Evolutionary conservation across 1,140 invertebrate genomes (phyloP), one percentile per base, ranked within the genome.

Genomic region (Caenorhabditis tropicalis): DNA sequence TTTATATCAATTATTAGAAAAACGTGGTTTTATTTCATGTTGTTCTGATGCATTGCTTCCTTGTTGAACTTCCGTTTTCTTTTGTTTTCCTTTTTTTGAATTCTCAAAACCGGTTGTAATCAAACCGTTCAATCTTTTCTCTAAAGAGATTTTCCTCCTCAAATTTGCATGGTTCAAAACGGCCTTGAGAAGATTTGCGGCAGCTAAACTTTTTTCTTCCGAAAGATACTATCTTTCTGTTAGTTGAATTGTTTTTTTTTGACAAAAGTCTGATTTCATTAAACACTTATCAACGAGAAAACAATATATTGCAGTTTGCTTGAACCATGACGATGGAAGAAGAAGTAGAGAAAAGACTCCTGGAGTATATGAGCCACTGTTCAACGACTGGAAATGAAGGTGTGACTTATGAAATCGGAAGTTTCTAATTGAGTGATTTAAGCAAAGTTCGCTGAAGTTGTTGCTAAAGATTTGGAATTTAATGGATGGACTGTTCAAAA

Each of bases 371-470:
- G 88, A 65, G 80, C 15, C 88, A 89, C 39, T 87, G 88, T 15
- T 89, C 88, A 1, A 89, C 88, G 4, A 89, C 88, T 15, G 86
- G 83, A 36, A 86, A 86, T n/a, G 88, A 89, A 88, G 88, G 88
- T 86, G n/a, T 24, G 82, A 46, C 19, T 15, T 48, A 48, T 27
- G 16, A 43, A 19, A 16, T 48, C 16, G 15, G 2, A n/a, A 27
- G 9, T 82, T 27, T 49, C 2, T 27, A 27, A 27, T 74, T 39
- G 5, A 7, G 39, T 48, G 15, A 27, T 85, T 48, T 27, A 21
- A 87, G 85, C 49, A 4, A 16, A 81, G 33, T 80, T 89, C 29
- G 88, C 85, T 2, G 36, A 74, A 21, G 85, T 86, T 16, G 81
- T 89, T 0, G 65, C 83, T 15, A 74, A 88, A 24, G 88, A 87